These are phyloP conservation scores for Reticulitermes speratus DNA, from an alignment of 1,140 invertebrate genomes.

Conservation along the genomic window DNA sequence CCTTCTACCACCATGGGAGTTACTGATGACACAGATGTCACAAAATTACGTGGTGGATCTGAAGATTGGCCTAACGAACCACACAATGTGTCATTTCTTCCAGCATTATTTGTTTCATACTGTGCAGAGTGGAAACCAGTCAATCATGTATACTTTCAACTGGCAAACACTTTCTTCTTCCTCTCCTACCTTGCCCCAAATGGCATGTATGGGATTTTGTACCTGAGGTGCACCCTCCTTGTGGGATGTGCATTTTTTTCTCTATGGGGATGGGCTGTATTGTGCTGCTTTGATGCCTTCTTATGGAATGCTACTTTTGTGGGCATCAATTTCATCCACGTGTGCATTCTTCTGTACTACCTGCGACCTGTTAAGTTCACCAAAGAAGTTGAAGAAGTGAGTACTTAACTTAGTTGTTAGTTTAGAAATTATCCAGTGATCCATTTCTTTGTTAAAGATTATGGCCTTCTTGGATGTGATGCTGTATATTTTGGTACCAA, in stretches of 20 bases:
- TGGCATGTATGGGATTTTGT: constrained; percentile 74
- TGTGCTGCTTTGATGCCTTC: constrained; percentile 81
- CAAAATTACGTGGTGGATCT: constrained; percentile 7
- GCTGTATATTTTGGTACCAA: too few species aligned
- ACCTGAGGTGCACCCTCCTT: constrained; percentile 71
- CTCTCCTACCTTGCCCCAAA: constrained; percentile 77
- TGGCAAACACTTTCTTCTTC: constrained; percentile 79
- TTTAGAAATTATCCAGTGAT: background rate
- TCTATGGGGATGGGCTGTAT: constrained; percentile 79
- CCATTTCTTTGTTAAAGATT: too few species aligned
- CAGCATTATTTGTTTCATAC: constrained; percentile 33
- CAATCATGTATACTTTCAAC: constrained; percentile 61
- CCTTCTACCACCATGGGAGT: constrained; percentile 19
- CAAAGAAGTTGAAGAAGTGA: constrained; percentile 81
- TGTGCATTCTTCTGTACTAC: constrained; percentile 75
- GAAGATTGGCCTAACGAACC: constrained; percentile 25
- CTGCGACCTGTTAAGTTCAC: constrained; percentile 80
- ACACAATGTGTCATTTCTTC: constrained; percentile 32
- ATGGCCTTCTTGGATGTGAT: too few species aligned
- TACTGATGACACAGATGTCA: background rate
- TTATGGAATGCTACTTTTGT: constrained; percentile 84
- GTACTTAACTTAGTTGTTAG: background rate
- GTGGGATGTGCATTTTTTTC: constrained; percentile 75
- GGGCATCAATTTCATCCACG: constrained; percentile 78
- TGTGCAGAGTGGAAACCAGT: constrained; percentile 40